These are phyloP conservation scores for Calameuta pallipes DNA, from an alignment of 2,888 invertebrate species.

Conservation along the genomic window DNA sequence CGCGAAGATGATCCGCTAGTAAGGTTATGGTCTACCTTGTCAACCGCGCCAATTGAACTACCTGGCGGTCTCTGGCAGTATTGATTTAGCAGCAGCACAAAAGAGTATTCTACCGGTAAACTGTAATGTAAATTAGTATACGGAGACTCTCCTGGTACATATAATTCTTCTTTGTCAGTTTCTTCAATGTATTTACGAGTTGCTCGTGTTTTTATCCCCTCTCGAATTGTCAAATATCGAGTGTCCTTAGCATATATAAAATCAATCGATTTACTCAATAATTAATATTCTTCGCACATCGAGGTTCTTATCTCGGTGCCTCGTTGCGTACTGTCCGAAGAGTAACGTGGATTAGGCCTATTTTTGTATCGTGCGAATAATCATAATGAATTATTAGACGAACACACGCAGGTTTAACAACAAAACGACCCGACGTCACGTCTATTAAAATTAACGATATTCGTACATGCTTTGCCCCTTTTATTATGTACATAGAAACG, in stretches of 20 bases:
- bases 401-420: not conserved
- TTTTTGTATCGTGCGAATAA: not conserved
- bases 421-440: not conserved
- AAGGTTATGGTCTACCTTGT: not conserved
- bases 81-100: not conserved
- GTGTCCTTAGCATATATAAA: not conserved
- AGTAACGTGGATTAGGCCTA: not conserved
- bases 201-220: not conserved
- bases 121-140: not conserved
- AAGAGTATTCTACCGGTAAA: not conserved
- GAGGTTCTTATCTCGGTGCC: not conserved
- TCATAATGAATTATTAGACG: not conserved
- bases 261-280: not conserved
- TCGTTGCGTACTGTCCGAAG: not conserved
- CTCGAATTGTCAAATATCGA: not conserved
- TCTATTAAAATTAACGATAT: not conserved
- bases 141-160: not conserved
- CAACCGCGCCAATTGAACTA: not conserved
- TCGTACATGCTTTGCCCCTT: not conserved
- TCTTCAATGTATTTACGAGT: not conserved
- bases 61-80: not conserved
- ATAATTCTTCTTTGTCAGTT: not conserved
- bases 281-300: not conserved
- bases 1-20: not conserved
- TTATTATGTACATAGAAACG: not conserved